phyloP scores from a whole-genome alignment of 2,888 invertebrate species.

The Brachynemurus nebulosus region DNA sequence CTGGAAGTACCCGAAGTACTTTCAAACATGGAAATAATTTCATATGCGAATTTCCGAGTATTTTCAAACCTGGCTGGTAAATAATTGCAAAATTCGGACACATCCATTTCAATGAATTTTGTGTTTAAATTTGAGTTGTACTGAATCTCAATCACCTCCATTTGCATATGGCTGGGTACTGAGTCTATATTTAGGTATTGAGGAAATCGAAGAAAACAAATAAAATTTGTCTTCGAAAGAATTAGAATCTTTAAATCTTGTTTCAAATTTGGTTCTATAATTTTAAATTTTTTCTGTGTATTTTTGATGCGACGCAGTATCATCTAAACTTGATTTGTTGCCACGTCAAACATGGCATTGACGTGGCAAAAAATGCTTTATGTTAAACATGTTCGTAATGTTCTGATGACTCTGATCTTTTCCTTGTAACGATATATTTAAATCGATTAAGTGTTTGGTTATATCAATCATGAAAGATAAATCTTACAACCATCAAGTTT shows the following conservation, averaged over 20 bases:
- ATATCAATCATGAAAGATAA: neutral
- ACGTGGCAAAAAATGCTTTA: slow-evolving; percentile 16
- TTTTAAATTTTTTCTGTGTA: no score
- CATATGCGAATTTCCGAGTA: slow-evolving; percentile 12
- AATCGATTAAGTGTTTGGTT: slow-evolving; percentile 4
- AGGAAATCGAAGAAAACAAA: slow-evolving; percentile 12
- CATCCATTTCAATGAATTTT: no score
- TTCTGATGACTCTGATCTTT: slow-evolving; percentile 16
- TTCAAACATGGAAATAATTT: slow-evolving; percentile 16
- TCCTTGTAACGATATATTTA: slow-evolving; percentile 15
- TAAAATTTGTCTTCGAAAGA: no score
- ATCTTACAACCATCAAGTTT: slow-evolving; percentile 3
- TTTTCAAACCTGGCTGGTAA: slow-evolving; percentile 5
- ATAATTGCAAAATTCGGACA: slow-evolving; percentile 11
- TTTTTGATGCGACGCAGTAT: slow-evolving; percentile 8
- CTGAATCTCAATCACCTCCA: slow-evolving; percentile 10
- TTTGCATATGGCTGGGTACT: no score
- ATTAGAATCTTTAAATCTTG: slow-evolving; percentile 16
- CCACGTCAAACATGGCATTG: slow-evolving; percentile 16
- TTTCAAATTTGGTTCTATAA: slow-evolving; percentile 17
- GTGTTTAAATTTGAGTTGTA: slow-evolving; percentile 15
- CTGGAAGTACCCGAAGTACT: no score
- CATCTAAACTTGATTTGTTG: slow-evolving; percentile 11
- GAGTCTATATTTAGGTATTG: slow-evolving; percentile 13
- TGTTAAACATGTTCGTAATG: slow-evolving; percentile 16